These are phyloP conservation scores for Netelia inedita DNA, from an alignment of 2,888 invertebrate genomes.

Conservation along the genomic window DNA sequence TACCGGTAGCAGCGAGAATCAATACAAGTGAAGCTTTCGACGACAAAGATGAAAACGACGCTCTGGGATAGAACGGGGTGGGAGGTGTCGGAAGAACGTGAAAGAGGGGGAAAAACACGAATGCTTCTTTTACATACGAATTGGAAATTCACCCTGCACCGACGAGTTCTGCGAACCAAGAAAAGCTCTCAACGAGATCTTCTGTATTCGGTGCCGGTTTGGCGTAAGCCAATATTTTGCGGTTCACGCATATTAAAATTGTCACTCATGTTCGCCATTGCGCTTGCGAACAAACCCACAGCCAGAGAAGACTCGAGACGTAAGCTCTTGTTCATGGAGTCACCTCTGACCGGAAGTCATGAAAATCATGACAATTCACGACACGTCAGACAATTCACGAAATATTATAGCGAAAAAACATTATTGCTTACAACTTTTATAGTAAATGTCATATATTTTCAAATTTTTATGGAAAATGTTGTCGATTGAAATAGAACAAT, in stretches of 20 bases:
- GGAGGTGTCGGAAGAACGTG: background rate
- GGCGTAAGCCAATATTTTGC: slow-evolving; percentile 53
- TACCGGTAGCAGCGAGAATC: slow-evolving; percentile 52
- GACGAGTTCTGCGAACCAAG: slow-evolving; percentile 12
- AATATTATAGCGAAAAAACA: no score
- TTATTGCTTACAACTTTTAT: no score
- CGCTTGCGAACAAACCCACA: background rate
- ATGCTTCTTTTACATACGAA: slow-evolving; percentile 8
- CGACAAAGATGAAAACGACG: slow-evolving; percentile 31
- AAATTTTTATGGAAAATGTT: background rate
- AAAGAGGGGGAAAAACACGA: background rate
- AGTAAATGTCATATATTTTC: no score
- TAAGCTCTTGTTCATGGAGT: no score
- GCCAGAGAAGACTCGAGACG: background rate
- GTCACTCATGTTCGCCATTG: background rate
- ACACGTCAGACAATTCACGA: background rate
- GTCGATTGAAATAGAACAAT: background rate
- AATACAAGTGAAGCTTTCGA: slow-evolving; percentile 56
- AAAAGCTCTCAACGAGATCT: slow-evolving; percentile 37
- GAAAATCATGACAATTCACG: background rate
- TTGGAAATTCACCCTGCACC: slow-evolving; percentile 6
- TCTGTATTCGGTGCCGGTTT: slow-evolving; percentile 19
- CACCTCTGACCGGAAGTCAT: no score
- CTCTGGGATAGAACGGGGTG: slow-evolving; percentile 18
- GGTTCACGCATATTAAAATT: slow-evolving; percentile 18